Base-by-base conservation (phyloP, 2,797 vertebrate genomes). In the Atherinosoma microstoma region DNA sequence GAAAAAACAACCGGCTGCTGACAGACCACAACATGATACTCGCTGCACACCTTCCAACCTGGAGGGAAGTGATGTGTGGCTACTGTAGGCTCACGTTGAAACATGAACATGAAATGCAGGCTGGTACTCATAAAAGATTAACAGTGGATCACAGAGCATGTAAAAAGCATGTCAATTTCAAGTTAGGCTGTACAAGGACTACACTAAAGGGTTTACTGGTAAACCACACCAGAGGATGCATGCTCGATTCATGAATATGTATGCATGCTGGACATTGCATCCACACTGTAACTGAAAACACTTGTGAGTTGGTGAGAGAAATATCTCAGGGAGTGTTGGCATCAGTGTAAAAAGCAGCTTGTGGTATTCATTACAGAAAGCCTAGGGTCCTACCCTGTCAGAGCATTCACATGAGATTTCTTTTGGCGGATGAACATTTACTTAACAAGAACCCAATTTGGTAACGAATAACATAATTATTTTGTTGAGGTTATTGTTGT, bases 71-170 rank as follows among this genome's bases (percentile, higher is more conserved):
- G 2, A 35, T 73, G 74, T 67, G 51, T 59, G 34, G 73, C 81
- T 18, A 30, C 53, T 30, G 45, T 29, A 15, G 9, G 59, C 58
- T 74, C 27, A 32, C 16, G 69, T 51, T 91, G 82, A 87, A 91
- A 90, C 70, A 61, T 82, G 86, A 88, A 86, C 83, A 82, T 69
- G 79, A 88, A 87, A 85, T 71, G 47, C 53, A 45, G 75, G 36
- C 71, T 29, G 40, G 42, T 11, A 60, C 78, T 91, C 78, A 89
- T 94, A 13, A 93, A 94, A 82, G 22, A 92, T 92, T 92, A 79
- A 93, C 67, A 47, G 58, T 16, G 78, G 80, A 87, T 85, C 81
- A 83, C 75, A 77, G 79, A 88, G 84, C 83, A 86, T 89, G 87
- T 89, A 87, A 84, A 87, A 91, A 84, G 67, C 71, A 82, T 87